Percentiles rank a stretch among this genome's conserved stretches.
These are phyloP conservation scores for Spermophilus dauricus DNA, from an alignment of 2,113 vertebrate genomes.

Conservation along the genomic window DNA sequence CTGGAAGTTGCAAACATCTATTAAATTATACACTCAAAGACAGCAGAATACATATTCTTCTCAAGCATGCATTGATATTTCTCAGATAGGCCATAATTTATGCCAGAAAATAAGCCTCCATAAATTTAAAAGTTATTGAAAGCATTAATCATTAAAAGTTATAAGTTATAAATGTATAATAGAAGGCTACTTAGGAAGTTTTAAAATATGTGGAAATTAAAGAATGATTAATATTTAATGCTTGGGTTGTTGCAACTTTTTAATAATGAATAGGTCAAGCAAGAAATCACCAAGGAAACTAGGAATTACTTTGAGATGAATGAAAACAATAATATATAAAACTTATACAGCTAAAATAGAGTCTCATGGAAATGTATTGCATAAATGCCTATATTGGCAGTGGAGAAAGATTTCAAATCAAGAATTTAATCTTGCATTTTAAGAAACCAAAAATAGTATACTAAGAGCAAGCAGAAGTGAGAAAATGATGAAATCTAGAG, in stretches of 20 bases:
- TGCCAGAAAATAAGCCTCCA: neutral
- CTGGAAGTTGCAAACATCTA: neutral
- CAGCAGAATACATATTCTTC: neutral
- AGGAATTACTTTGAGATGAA: too few species aligned
- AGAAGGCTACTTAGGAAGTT: neutral
- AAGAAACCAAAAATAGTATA: neutral
- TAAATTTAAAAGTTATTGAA: neutral
- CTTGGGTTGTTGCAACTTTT: neutral
- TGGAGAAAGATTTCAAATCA: neutral
- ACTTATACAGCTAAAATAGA: neutral
- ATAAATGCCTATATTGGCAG: neutral
- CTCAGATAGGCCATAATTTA: neutral
- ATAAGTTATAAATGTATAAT: neutral
- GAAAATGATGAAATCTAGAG: neutral
- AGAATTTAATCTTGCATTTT: too few species aligned
- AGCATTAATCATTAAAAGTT: neutral
- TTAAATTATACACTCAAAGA: neutral
- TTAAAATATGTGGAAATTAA: neutral
- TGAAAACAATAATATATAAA: too few species aligned
- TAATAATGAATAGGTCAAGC: neutral
- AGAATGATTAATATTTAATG: neutral
- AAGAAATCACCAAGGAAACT: neutral
- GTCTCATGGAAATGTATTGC: neutral
- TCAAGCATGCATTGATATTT: neutral
- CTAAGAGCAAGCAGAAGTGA: neutral